These are phyloP conservation scores for Oryzias woworae DNA, from an alignment of 2,113 vertebrate species.

Conservation along the genomic window DNA sequence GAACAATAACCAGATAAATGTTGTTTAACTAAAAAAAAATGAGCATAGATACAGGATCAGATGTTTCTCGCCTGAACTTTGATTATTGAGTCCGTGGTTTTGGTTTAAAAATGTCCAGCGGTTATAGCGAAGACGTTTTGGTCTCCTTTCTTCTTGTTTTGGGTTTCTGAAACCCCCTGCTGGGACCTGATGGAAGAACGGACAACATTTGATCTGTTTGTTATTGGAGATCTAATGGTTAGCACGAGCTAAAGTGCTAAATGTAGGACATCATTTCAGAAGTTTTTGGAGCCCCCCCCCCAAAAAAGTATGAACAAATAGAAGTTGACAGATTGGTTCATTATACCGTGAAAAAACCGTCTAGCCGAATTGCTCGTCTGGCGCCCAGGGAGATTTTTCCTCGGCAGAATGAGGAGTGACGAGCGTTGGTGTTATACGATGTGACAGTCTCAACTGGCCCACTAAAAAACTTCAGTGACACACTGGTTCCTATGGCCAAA, in stretches of 20 bases:
- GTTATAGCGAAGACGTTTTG: too few relatives aligned
- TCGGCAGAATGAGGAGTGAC: neutral
- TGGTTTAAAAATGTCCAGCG: too few relatives aligned
- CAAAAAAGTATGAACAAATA: neutral
- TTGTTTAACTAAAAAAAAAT: too few relatives aligned
- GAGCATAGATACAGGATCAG: too few relatives aligned
- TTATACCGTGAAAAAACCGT: conserved; percentile 4
- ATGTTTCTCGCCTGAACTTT: too few relatives aligned
- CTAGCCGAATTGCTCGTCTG: conserved; percentile 6
- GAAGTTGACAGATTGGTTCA: conserved; percentile 20
- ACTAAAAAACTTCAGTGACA: conserved; percentile 51
- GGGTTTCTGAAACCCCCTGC: too few relatives aligned
- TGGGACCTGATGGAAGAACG: too few relatives aligned
- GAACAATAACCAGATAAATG: too few relatives aligned
- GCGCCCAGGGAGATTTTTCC: conserved; percentile 11
- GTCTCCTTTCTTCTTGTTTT: too few relatives aligned
- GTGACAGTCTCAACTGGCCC: conserved; percentile 42
- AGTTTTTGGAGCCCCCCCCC: conserved; percentile 1
- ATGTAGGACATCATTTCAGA: neutral
- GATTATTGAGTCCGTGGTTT: too few relatives aligned
- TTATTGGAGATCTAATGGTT: neutral
- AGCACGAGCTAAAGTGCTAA: neutral
- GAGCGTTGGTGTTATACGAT: conserved; percentile 29
- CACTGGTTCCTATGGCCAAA: conserved; percentile 38
- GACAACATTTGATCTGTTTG: too few relatives aligned